These are phyloP conservation scores for Napeogenes inachia DNA, from an alignment of 2,888 invertebrate genomes.

Conservation along the genomic window DNA sequence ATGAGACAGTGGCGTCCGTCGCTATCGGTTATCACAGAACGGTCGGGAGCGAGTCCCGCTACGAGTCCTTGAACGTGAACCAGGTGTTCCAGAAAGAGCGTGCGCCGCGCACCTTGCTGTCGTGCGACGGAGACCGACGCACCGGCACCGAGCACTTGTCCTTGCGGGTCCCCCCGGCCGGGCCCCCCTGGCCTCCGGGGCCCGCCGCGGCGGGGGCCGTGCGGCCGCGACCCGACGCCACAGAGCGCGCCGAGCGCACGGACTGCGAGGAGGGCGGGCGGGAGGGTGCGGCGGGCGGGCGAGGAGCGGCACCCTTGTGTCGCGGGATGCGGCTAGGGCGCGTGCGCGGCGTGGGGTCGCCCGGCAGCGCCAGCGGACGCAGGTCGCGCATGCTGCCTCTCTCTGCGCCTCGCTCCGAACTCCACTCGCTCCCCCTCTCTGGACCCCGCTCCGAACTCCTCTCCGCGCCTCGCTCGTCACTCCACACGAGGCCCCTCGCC, in stretches of 20 bases:
- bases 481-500: constrained; percentile 71
- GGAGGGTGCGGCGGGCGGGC: constrained; percentile 39
- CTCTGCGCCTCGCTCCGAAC: constrained; percentile 32
- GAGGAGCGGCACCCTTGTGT: constrained; percentile 58
- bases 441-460: constrained; percentile 87
- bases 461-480: constrained; percentile 67
- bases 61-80: constrained; percentile 73
- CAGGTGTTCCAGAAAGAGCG: constrained; percentile 81
- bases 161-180: constrained; percentile 51
- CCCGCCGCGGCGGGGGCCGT: constrained; percentile 50
- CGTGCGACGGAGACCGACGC: constrained; percentile 55
- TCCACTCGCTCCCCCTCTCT: constrained; percentile 74
- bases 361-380: constrained; percentile 65
- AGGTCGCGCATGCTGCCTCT: constrained; percentile 64
- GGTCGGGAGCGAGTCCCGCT: constrained; percentile 11
- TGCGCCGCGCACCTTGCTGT: constrained; percentile 83
- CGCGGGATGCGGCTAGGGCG: constrained; percentile 67
- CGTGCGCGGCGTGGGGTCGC: constrained; percentile 79
- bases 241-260: constrained; percentile 45
- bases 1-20: constrained; percentile 41
- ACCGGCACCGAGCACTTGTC: constrained; percentile 54
- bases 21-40: constrained; percentile 19
- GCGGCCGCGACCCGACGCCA: constrained; percentile 52
- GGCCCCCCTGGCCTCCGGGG: constrained; percentile 43
- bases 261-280: constrained; percentile 54